Evolutionary conservation across 2,797 vertebrate genomes (phyloP), one percentile per base, ranked within the genome.

Genomic region (Myotis myotis): DNA sequence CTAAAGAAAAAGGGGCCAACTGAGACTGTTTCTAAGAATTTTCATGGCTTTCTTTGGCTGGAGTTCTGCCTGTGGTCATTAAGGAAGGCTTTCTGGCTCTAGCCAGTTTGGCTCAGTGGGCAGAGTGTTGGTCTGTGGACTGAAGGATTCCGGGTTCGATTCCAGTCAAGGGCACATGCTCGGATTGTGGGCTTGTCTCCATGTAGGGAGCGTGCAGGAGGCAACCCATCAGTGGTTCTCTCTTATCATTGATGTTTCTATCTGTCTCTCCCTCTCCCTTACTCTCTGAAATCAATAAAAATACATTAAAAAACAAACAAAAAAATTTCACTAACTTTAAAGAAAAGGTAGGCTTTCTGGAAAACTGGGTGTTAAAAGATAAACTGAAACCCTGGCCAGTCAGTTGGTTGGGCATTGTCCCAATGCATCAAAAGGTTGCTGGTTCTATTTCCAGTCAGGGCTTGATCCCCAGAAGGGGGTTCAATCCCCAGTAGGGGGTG

Each of bases 11-110:
- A 66, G 41, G 19, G 23, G 10, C 10, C 82, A 36, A 38, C 8
- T 44, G 76, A 89, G 68, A 78, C 6, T 19, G 8, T 92, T 92
- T 82, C 47, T 75, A 51, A 95, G 87, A n/a, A 22, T 81, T 93
- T 93, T 86, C 33, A 12, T 78, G 57, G 36, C 20, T 20, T 79
- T 22, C 15, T 68, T 7, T 81, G 75, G 25, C 53, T 91, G 62
- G 30, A 83, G 47, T 71, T 86, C 28, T 78, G 47, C 47, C 49
- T 72, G 20, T 28, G 22, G 68, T 87, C 41, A 74, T 95, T 84
- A 93, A 44, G 68, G 75, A 92, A 92, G 41, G 11, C 78, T 94
- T 93, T 84, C 57, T 94, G 62, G 33, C 30, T 30, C 62, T n/a
- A n/a, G 30, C 30, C 6, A 1, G 30, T 64, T n/a, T 64, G 15